Evolutionary conservation across 2,888 invertebrate genomes (phyloP).

Genomic region (Pyrochroa serraticornis): DNA sequence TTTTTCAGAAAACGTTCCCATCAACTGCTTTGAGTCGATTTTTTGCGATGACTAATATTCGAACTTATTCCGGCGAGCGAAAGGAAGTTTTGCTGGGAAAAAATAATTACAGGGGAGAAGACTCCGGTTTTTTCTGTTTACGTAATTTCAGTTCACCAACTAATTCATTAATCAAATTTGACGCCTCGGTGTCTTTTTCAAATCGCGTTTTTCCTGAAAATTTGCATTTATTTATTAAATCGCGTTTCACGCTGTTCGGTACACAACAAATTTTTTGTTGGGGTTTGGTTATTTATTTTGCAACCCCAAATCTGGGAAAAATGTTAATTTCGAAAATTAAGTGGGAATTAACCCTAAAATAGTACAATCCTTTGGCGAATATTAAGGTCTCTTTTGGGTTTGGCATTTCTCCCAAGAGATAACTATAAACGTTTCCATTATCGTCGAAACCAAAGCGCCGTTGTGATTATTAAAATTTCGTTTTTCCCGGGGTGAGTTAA

Average conservation of each 20-base stretch:
- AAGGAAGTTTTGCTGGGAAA: background rate
- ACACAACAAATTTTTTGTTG: no score
- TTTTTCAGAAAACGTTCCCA: background rate
- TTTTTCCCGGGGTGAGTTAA: no score
- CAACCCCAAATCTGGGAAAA: background rate
- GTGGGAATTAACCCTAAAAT: no score
- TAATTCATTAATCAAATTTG: constrained; percentile 21
- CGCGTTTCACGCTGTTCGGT: background rate
- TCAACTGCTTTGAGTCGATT: no score
- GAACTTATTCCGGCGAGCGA: background rate
- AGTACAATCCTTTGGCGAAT: no score
- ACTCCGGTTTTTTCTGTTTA: constrained; percentile 1
- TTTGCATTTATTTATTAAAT: constrained; percentile 3
- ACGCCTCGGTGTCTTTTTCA: constrained; percentile 3
- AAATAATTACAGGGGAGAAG: background rate
- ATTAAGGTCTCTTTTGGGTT: no score
- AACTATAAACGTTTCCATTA: no score
- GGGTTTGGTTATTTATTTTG: no score
- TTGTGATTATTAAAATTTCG: no score
- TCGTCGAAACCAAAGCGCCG: no score
- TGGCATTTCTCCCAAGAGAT: no score
- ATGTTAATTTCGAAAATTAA: background rate
- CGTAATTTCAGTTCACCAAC: constrained; percentile 1
- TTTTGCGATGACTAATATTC: no score
- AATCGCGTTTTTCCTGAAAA: background rate